Base-by-base conservation (phyloP, 2,888 invertebrate species). In the Amphipoea lucens region DNA sequence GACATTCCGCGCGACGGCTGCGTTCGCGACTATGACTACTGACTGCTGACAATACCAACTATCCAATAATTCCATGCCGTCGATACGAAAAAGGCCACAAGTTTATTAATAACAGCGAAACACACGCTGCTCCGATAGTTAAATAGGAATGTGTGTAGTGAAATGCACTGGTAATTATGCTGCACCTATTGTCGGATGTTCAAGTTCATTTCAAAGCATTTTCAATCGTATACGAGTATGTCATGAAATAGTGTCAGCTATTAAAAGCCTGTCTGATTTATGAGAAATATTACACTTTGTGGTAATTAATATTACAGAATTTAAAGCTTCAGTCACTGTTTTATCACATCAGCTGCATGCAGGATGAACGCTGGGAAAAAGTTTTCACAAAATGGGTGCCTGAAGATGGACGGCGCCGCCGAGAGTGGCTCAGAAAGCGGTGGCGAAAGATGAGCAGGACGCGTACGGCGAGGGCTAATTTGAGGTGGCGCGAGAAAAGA, bases 1-100 rank as follows among this genome's bases (percentile, higher is more conserved):
- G 90, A 90, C 93, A 95, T 96, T 93, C 95, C 95, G 87, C 90
- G 90, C 89, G 86, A 88, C 90, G 90, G 88, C 90, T 90, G 89
- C 91, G 91, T 86, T 88, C 90, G 91, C 92, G 92, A 89, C 91
- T 90, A 88, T 89, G 86, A 90, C 91, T 86, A 90, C 88, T 84
- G 89, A 84, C 88, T 86, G 88, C 87, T 88, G 86, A 91, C 89
- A 92, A 89, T 90, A 88, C 90, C 87, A 89, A 91, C 91, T 91
- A 91, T 93, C 88, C 89, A 91, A 92, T 92, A 92, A 91, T 87
- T 87, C 84, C 81, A 85, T 65, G 69, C 73, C 68, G 4, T 7
- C 76, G 45, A 81, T 88, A 79, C 76, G 79, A 87, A 87, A 90
- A 89, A 87, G 74, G 79, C 70, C 9, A 67, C 78, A 84, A 89